These are phyloP conservation scores for Diachasma alloeum DNA, from an alignment of 1,140 invertebrate genomes.

Conservation along the genomic window DNA sequence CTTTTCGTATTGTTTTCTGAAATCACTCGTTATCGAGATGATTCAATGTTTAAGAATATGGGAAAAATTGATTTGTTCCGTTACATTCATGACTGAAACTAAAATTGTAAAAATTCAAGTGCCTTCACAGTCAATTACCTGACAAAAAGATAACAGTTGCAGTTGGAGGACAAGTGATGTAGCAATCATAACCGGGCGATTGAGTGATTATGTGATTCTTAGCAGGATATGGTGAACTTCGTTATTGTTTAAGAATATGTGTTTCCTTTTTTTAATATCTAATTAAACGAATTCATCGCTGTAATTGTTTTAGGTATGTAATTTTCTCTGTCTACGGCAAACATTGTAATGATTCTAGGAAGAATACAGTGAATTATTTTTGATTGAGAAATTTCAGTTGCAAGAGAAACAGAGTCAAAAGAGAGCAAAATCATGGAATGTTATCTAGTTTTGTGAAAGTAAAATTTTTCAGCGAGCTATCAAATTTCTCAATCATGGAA, in stretches of 20 bases:
- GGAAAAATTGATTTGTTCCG: background rate
- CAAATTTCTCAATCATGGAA: background rate
- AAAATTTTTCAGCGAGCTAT: background rate
- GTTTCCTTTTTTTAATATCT: slow-evolving; percentile 53
- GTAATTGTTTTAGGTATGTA: slow-evolving; percentile 48
- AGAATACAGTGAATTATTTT: background rate
- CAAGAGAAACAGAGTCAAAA: background rate
- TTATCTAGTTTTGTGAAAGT: no score
- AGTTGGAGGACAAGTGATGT: background rate
- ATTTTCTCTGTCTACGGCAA: slow-evolving; percentile 11
- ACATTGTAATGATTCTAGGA: background rate
- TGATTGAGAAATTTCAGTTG: slow-evolving; percentile 1
- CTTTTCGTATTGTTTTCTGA: no score
- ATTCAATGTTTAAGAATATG: background rate
- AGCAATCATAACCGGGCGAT: background rate
- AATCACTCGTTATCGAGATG: no score
- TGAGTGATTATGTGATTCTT: slow-evolving; percentile 53
- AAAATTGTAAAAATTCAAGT: background rate
- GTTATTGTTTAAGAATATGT: slow-evolving; percentile 59
- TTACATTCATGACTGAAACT: background rate
- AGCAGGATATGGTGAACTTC: slow-evolving; percentile 56
- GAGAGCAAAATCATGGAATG: no score
- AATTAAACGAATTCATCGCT: slow-evolving; percentile 40
- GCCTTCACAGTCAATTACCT: background rate
- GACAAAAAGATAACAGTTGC: background rate